These are phyloP conservation scores for Stenotaenia linearis DNA, from an alignment of 2,888 invertebrate genomes.

Conservation along the genomic window DNA sequence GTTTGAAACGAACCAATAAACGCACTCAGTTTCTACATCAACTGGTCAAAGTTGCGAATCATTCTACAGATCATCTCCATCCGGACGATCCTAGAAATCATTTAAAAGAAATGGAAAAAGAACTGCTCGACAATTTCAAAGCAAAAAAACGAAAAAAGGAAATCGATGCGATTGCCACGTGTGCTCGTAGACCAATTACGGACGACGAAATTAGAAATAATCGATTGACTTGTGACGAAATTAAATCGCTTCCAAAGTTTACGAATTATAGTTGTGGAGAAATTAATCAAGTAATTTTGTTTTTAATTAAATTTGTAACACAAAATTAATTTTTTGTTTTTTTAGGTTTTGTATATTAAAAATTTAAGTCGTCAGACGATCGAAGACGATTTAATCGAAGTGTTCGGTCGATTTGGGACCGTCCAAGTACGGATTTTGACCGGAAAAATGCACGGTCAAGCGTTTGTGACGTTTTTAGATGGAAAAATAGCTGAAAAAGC, in stretches of 20 bases:
- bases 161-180: neutral
- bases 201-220: conserved; percentile 30
- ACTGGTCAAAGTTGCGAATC: neutral
- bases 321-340: neutral
- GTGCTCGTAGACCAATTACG: neutral
- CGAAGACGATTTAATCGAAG: conserved; percentile 6
- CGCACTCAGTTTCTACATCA: conserved; percentile 20
- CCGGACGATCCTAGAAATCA: conserved; percentile 32
- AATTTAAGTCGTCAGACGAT: conserved; percentile 28
- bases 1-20: conserved; percentile 29
- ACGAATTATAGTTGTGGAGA: conserved; percentile 28
- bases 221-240: conserved; percentile 19
- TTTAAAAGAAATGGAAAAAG: conserved; percentile 29
- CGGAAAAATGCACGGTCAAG: conserved; percentile 35
- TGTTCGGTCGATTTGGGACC: conserved; percentile 28
- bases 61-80: neutral
- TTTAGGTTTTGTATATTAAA: conserved; percentile 32
- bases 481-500: conserved; percentile 24
- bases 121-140: conserved; percentile 22
- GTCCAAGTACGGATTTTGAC: conserved; percentile 24
- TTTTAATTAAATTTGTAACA: neutral
- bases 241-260: conserved; percentile 30
- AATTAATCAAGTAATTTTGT: conserved; percentile 17
- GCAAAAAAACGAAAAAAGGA: neutral
- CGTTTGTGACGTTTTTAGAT: conserved; percentile 33